These are phyloP conservation scores for Amphimedon queenslandica DNA, from an alignment of 37 sponge, comb jelly and placozoan species.

Conservation along the genomic window DNA sequence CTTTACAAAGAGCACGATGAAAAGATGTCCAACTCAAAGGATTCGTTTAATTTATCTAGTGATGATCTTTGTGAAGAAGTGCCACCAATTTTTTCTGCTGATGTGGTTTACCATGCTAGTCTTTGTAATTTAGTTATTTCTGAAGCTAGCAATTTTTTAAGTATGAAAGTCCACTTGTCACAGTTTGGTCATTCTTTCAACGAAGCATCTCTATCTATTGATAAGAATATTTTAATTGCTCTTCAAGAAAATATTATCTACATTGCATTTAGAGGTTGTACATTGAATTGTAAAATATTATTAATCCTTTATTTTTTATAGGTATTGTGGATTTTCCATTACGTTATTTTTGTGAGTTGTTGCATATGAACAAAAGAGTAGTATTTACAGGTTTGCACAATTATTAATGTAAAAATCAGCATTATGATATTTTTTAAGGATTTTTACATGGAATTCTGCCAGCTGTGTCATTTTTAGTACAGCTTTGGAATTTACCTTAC, in stretches of 20 bases:
- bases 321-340: slow-evolving; percentile 50
- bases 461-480: slow-evolving; percentile 30
- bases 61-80: neutral
- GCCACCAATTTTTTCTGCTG: slow-evolving; percentile 33
- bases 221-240: slow-evolving; percentile 41
- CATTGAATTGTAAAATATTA: too few relatives aligned
- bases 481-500: slow-evolving; percentile 13
- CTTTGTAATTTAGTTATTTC: slow-evolving; percentile 36
- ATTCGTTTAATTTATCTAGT: neutral
- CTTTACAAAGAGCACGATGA: neutral
- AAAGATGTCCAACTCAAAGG: neutral
- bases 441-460: slow-evolving; percentile 55
- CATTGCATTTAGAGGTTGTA: slow-evolving; percentile 41
- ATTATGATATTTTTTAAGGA: slow-evolving; percentile 11
- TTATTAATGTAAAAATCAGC: neutral
- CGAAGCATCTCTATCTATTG: slow-evolving; percentile 38
- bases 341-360: slow-evolving; percentile 40
- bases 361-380: slow-evolving; percentile 17
- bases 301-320: too few relatives aligned
- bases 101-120: slow-evolving; percentile 46
- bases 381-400: slow-evolving; percentile 34
- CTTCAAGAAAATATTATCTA: slow-evolving; percentile 6
- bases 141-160: neutral
- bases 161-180: neutral
- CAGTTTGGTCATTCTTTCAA: slow-evolving; percentile 9